phyloP scores from a whole-genome alignment of 2,797 vertebrate genomes.

The Poecilia wingei region DNA sequence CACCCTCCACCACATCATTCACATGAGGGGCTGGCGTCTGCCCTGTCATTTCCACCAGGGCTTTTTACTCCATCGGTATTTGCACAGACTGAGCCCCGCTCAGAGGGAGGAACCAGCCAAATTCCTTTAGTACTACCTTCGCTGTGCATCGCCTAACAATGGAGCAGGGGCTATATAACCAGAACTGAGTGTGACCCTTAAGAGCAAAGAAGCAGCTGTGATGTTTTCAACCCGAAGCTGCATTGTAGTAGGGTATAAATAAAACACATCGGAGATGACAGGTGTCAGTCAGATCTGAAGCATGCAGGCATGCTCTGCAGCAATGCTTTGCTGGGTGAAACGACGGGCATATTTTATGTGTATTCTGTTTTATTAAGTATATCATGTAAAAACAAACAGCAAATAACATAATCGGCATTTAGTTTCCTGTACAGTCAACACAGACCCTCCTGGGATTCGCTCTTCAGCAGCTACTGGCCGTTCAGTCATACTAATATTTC shows the following conservation, averaged over 20 bases:
- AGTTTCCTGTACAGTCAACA: slow-evolving; percentile 55
- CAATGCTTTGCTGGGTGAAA: slow-evolving; percentile 2
- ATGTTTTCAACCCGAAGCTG: slow-evolving; percentile 9
- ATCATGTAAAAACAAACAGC: slow-evolving; percentile 23
- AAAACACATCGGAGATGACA: slow-evolving; percentile 50
- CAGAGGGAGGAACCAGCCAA: slow-evolving; percentile 14
- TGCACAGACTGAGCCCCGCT: slow-evolving; percentile 17
- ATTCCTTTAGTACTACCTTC: slow-evolving; percentile 56
- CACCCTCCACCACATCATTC: slow-evolving; percentile 56
- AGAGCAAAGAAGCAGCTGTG: background rate
- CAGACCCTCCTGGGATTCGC: slow-evolving; percentile 30
- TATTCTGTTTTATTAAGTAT: background rate
- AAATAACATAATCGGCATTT: slow-evolving; percentile 32
- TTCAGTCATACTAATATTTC: slow-evolving; percentile 37
- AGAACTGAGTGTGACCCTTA: background rate
- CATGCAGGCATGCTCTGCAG: slow-evolving; percentile 10
- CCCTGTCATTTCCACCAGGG: slow-evolving; percentile 64
- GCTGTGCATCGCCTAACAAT: slow-evolving; percentile 14
- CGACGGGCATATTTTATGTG: background rate
- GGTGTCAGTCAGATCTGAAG: slow-evolving; percentile 57
- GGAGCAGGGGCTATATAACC: background rate
- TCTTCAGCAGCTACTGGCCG: slow-evolving; percentile 5
- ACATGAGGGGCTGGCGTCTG: slow-evolving; percentile 64
- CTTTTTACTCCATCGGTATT: slow-evolving; percentile 51
- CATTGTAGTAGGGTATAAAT: background rate